Percentiles rank a stretch among this genome's conserved stretches.
These are phyloP conservation scores for Triops longicaudatus DNA, from an alignment of 1,140 invertebrate genomes.

Conservation along the genomic window DNA sequence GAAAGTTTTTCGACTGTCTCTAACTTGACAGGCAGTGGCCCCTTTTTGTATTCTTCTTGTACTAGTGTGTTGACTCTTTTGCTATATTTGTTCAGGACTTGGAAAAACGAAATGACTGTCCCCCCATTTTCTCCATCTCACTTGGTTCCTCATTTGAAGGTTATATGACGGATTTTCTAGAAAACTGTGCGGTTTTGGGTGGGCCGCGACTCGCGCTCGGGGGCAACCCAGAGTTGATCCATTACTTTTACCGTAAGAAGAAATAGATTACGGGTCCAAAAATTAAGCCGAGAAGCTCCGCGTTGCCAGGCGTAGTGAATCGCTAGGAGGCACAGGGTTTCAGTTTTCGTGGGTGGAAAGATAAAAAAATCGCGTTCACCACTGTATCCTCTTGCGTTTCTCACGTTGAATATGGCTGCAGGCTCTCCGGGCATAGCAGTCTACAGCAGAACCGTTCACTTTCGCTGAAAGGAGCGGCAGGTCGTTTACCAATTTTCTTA, in stretches of 20 bases:
- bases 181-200: neutral
- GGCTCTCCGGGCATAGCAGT: neutral
- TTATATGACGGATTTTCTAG: neutral
- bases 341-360: neutral
- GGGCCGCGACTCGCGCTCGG: neutral
- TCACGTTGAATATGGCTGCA: neutral
- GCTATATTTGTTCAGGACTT: too few relatives aligned
- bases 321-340: neutral
- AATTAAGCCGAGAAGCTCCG: neutral
- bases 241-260: neutral
- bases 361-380: neutral
- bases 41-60: too few relatives aligned
- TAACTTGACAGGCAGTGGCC: too few relatives aligned
- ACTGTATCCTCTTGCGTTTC: neutral
- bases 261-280: neutral
- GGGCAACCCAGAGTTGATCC: neutral
- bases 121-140: neutral
- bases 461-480: conserved; percentile 6
- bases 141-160: neutral
- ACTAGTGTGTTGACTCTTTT: too few relatives aligned
- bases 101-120: neutral
- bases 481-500: conserved; percentile 15
- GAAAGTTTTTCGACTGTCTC: too few relatives aligned
- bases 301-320: neutral
- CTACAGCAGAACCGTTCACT: neutral